phyloP scores from a whole-genome alignment of 2,888 invertebrate genomes.

The Alcis repandata region DNA sequence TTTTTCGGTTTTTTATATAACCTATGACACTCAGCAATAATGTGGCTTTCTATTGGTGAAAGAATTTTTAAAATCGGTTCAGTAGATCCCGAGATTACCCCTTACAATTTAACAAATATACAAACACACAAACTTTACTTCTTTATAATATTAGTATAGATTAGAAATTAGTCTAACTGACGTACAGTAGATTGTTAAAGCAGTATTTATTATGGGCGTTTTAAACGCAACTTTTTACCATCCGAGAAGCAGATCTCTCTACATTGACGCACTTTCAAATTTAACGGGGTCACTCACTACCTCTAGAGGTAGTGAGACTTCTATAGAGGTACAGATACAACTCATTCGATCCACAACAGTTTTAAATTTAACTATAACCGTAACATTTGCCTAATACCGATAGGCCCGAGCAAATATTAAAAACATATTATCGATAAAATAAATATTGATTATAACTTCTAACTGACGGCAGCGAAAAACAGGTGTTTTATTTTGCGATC shows the following conservation, averaged over 20 bases:
- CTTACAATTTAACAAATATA: too few relatives aligned
- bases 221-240: not conserved
- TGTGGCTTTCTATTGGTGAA: too few relatives aligned
- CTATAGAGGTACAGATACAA: not conserved
- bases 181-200: too few relatives aligned
- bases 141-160: too few relatives aligned
- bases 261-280: slow-evolving; percentile 35
- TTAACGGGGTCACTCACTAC: slow-evolving; percentile 27
- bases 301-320: slow-evolving; percentile 11
- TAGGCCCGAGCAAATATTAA: not conserved
- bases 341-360: not conserved
- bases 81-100: too few relatives aligned
- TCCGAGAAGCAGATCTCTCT: slow-evolving; percentile 20
- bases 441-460: slow-evolving; percentile 6
- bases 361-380: slow-evolving; percentile 11
- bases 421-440: not conserved
- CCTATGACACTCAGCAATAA: too few relatives aligned
- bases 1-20: too few relatives aligned
- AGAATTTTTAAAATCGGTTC: too few relatives aligned
- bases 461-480: not conserved
- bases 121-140: too few relatives aligned
- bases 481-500: not conserved
- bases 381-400: not conserved
- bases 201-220: not conserved
- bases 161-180: too few relatives aligned